Percentiles rank a stretch among this genome's conserved stretches.
Conservation (phyloP, 2,888 invertebrate species). For the Bombyx huttoni region DNA sequence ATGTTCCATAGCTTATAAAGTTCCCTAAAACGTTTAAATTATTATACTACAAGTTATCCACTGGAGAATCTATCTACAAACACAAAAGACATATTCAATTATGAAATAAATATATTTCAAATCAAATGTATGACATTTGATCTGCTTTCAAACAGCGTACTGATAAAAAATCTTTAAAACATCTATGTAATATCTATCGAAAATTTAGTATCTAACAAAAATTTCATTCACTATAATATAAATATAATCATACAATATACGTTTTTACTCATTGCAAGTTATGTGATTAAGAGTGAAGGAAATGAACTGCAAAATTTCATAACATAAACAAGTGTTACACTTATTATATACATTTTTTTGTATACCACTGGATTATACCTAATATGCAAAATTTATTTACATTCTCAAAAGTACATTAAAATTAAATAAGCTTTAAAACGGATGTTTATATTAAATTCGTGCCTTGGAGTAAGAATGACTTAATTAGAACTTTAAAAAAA, state of each 20-base stretch:
- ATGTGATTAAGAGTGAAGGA: no score
- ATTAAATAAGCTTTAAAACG: no score
- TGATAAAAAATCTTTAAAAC: conserved; percentile 68
- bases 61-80: conserved; percentile 67
- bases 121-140: conserved; percentile 73
- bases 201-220: conserved; percentile 66
- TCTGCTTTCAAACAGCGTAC: conserved; percentile 60
- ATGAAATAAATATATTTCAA: conserved; percentile 72
- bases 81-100: conserved; percentile 68
- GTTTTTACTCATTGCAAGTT: conserved; percentile 35
- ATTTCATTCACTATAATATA: conserved; percentile 45
- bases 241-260: conserved; percentile 27
- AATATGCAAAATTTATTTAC: neutral
- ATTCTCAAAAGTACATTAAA: neutral
- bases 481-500: no score
- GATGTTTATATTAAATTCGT: no score
- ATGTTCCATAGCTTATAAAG: conserved; percentile 27
- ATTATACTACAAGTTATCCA: conserved; percentile 46
- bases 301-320: no score
- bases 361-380: no score
- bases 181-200: conserved; percentile 66
- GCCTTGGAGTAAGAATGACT: no score
- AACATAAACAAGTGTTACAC: no score
- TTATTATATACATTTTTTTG: no score
- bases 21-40: conserved; percentile 34